phyloP scores from a whole-genome alignment of 2,888 invertebrate species.

The Dione juno region DNA sequence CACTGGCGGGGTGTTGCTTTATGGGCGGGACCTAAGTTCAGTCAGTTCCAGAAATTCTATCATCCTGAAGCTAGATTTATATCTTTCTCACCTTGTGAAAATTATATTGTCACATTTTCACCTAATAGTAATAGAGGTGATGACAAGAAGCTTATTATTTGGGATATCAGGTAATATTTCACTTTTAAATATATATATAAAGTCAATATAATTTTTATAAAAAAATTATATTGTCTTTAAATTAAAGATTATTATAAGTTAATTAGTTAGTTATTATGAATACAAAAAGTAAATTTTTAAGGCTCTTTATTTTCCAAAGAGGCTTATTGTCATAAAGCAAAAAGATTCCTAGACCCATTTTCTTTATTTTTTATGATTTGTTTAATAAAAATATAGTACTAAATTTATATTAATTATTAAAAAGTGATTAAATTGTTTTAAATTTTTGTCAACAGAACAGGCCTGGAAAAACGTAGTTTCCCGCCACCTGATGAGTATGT shows the following conservation, averaged over 20 bases:
- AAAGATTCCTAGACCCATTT: too few relatives aligned
- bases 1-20: conserved; percentile 97
- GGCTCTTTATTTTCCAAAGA: too few relatives aligned
- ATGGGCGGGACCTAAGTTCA: conserved; percentile 98
- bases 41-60: conserved; percentile 95
- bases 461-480: conserved; percentile 95
- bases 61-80: conserved; percentile 96
- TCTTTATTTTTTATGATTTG: too few relatives aligned
- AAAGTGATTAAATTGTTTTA: background rate
- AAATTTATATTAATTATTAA: too few relatives aligned
- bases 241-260: too few relatives aligned
- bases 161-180: conserved; percentile 94
- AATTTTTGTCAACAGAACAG: conserved; percentile 85
- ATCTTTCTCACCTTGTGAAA: conserved; percentile 99
- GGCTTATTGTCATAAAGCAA: too few relatives aligned
- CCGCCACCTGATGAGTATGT: conserved; percentile 91
- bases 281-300: too few relatives aligned
- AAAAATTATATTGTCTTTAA: too few relatives aligned
- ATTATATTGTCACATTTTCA: conserved; percentile 97
- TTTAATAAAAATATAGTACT: too few relatives aligned
- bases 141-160: conserved; percentile 94
- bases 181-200: too few relatives aligned
- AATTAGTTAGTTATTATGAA: too few relatives aligned
- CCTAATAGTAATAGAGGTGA: conserved; percentile 88
- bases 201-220: conserved; percentile 29